These are phyloP conservation scores for Euplexia lucipara DNA, from an alignment of 2,888 invertebrate species.

Conservation along the genomic window DNA sequence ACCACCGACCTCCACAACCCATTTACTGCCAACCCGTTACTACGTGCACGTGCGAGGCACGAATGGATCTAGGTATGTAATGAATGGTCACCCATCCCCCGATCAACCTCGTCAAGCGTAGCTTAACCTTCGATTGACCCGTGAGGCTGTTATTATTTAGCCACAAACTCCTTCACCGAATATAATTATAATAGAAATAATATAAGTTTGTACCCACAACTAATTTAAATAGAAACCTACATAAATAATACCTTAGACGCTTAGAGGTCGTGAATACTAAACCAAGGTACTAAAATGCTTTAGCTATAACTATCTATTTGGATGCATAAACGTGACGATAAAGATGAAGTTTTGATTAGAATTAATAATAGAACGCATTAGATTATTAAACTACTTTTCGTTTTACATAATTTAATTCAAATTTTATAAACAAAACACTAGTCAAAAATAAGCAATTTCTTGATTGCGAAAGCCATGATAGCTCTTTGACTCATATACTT, in stretches of 20 bases:
- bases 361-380: constrained; percentile 10
- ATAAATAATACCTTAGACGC: constrained; percentile 12
- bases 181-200: no score
- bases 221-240: constrained; percentile 27
- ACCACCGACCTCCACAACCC: no score
- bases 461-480: neutral
- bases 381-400: neutral
- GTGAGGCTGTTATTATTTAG: neutral
- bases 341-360: constrained; percentile 37
- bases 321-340: constrained; percentile 15
- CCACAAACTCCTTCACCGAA: no score
- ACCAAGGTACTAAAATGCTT: constrained; percentile 25
- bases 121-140: no score
- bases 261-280: constrained; percentile 26
- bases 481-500: no score
- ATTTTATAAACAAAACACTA: neutral
- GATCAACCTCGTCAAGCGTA: no score
- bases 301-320: constrained; percentile 3
- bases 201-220: neutral
- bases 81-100: no score
- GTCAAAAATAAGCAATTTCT: neutral
- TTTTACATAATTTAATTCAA: neutral
- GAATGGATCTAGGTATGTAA: no score
- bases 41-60: no score
- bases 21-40: no score